These are phyloP conservation scores for Datnioides undecimradiatus DNA, from an alignment of 2,113 vertebrate species.

Conservation along the genomic window DNA sequence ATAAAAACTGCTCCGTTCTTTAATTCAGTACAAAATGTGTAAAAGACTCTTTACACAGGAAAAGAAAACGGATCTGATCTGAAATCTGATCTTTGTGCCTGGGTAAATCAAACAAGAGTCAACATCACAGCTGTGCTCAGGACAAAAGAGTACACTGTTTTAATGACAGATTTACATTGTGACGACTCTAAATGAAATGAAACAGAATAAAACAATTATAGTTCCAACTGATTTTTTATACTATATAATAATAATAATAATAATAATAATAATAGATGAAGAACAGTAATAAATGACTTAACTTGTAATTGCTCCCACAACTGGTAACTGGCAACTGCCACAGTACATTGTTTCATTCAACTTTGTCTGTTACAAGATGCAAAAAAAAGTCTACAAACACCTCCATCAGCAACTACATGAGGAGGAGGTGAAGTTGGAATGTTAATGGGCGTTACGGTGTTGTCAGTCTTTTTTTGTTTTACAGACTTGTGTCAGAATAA, in stretches of 20 bases:
- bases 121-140: constrained; percentile 33
- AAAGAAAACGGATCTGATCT: constrained; percentile 17
- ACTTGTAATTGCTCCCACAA: constrained; percentile 23
- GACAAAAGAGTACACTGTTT: constrained; percentile 18
- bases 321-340: constrained; percentile 22
- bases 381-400: background rate
- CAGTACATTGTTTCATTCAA: constrained; percentile 16
- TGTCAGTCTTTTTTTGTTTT: background rate
- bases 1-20: constrained; percentile 61
- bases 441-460: background rate
- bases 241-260: constrained; percentile 32
- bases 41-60: constrained; percentile 32
- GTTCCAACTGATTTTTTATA: constrained; percentile 46
- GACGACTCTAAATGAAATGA: constrained; percentile 33
- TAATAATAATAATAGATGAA: constrained; percentile 20
- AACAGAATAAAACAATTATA: constrained; percentile 37
- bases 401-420: background rate
- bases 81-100: constrained; percentile 22
- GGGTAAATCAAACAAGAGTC: constrained; percentile 26
- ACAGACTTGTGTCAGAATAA: constrained; percentile 6
- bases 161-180: constrained; percentile 38
- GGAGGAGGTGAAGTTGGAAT: background rate
- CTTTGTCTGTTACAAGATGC: constrained; percentile 14
- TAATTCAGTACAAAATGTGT: constrained; percentile 69
- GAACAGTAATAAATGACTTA: constrained; percentile 13